phyloP scores from a whole-genome alignment of 35 echinoderm and acorn worm genomes.

The Ophiothrix spiculata region DNA sequence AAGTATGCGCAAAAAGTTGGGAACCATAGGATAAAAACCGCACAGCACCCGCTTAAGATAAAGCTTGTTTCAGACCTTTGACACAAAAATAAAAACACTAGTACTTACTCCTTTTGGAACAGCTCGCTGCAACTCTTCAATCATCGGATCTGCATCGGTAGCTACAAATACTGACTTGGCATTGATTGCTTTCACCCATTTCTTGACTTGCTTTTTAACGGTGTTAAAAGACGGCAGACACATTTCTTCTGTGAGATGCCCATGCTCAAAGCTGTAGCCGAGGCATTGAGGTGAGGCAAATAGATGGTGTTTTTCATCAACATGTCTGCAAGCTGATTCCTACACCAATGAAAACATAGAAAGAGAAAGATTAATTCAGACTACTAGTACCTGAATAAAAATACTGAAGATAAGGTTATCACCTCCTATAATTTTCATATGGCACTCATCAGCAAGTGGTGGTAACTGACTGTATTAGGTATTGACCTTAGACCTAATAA shows the following conservation, averaged over 20 bases:
- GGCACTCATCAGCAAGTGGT: too few relatives aligned
- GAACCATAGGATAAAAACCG: too few relatives aligned
- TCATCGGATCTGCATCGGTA: conserved; percentile 71
- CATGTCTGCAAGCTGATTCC: conserved; percentile 83
- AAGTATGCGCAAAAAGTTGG: too few relatives aligned
- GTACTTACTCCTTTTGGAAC: conserved; percentile 36
- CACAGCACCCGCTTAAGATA: too few relatives aligned
- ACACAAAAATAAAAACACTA: too few relatives aligned
- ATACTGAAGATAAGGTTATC: too few relatives aligned
- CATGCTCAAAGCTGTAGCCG: conserved; percentile 70
- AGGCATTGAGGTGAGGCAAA: conserved; percentile 98
- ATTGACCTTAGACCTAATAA: too few relatives aligned
- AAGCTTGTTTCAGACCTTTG: too few relatives aligned
- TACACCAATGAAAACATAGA: not conserved
- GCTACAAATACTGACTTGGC: conserved; percentile 90
- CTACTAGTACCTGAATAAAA: too few relatives aligned
- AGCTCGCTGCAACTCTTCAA: conserved; percentile 46
- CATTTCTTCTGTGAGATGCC: conserved; percentile 68
- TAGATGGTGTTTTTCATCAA: conserved; percentile 38
- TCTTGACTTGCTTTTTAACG: conserved; percentile 61
- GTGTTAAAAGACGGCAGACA: conserved; percentile 47
- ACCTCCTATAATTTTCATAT: too few relatives aligned
- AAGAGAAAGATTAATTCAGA: too few relatives aligned
- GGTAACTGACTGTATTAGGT: too few relatives aligned
- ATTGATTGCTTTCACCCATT: conserved; percentile 79